These are phyloP conservation scores for Harpagoxenus sublaevis DNA, from an alignment of 2,888 invertebrate species.

Conservation along the genomic window DNA sequence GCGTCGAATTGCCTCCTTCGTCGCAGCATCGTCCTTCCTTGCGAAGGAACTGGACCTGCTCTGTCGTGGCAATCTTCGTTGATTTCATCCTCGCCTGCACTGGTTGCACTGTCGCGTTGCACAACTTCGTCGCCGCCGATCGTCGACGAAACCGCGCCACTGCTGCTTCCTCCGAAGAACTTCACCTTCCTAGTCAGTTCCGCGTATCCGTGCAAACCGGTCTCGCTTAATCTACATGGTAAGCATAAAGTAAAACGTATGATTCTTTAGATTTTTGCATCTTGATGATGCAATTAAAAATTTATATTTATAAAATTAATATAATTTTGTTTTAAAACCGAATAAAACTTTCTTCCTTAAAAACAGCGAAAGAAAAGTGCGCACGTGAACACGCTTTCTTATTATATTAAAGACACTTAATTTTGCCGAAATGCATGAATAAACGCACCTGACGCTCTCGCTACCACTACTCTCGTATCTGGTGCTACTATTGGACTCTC, in stretches of 20 bases:
- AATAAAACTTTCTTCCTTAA: neutral
- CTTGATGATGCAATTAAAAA: neutral
- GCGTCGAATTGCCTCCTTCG: constrained; percentile 84
- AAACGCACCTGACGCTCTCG: constrained; percentile 82
- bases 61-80: constrained; percentile 79
- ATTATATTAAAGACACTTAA: neutral
- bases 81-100: constrained; percentile 84
- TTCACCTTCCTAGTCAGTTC: constrained; percentile 83
- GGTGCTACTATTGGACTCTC: constrained; percentile 84
- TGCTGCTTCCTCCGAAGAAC: constrained; percentile 80
- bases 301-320: neutral
- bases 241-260: neutral
- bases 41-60: constrained; percentile 78
- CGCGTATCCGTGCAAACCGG: constrained; percentile 81
- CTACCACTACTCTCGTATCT: constrained; percentile 85
- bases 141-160: constrained; percentile 75
- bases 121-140: constrained; percentile 83
- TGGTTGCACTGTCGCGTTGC: constrained; percentile 85
- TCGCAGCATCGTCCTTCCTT: constrained; percentile 82
- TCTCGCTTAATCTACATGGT: constrained; percentile 81
- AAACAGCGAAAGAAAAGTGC: neutral
- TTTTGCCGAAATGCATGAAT: neutral
- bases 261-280: neutral
- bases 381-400: neutral
- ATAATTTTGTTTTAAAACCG: neutral